A percentile compares a stretch with the other conserved stretches of the same genome.
These are phyloP conservation scores for Bruchidius siliquastri DNA, from an alignment of 2,888 invertebrate species.

Conservation along the genomic window DNA sequence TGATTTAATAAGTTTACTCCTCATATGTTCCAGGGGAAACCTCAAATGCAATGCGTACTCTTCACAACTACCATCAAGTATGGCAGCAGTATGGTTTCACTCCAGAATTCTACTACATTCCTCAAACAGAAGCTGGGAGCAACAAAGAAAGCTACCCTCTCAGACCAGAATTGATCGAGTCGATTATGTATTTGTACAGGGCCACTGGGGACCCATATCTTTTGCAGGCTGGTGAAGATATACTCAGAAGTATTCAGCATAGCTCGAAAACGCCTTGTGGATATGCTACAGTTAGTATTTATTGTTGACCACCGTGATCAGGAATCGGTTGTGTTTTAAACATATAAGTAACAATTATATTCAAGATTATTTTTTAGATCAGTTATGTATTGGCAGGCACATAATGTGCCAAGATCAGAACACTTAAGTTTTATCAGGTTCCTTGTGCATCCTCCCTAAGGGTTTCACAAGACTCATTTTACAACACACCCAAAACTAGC, in stretches of 20 bases:
- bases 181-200: constrained; percentile 92
- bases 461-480: no score
- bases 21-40: constrained; percentile 76
- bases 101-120: constrained; percentile 96
- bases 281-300: constrained; percentile 81
- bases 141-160: constrained; percentile 90
- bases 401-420: no score
- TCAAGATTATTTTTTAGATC: no score
- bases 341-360: no score
- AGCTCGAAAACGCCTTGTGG: constrained; percentile 92
- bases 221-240: constrained; percentile 89
- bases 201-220: constrained; percentile 91
- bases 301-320: no score
- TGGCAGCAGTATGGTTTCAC: constrained; percentile 97
- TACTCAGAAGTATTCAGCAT: constrained; percentile 88
- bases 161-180: constrained; percentile 93
- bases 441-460: no score
- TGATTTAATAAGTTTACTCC: no score
- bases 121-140: constrained; percentile 76
- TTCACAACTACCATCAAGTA: constrained; percentile 94
- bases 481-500: no score
- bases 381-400: no score
- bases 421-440: no score
- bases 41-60: constrained; percentile 83
- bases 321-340: no score